Percentiles rank a stretch among this genome's conserved stretches.
phyloP scores from a whole-genome alignment of 2,888 invertebrate genomes.

The Drosophila kambysellisi region DNA sequence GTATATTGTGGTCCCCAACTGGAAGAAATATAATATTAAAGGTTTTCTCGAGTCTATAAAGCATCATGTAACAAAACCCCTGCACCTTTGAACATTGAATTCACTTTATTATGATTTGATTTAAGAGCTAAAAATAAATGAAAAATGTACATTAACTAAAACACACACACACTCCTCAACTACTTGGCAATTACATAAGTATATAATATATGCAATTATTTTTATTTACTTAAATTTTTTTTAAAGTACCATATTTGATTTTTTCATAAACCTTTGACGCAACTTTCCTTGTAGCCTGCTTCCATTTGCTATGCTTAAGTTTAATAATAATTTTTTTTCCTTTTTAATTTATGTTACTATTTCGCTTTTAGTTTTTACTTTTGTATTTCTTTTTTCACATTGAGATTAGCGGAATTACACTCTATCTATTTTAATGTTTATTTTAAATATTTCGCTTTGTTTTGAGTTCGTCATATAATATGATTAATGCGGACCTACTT shows the following conservation, averaged over 20 bases:
- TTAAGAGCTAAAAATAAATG: slow-evolving; percentile 65
- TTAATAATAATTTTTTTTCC: background rate
- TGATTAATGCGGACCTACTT: slow-evolving; percentile 47
- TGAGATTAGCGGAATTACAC: slow-evolving; percentile 71
- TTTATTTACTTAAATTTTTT: slow-evolving; percentile 35
- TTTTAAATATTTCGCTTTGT: slow-evolving; percentile 27
- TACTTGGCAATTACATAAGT: slow-evolving; percentile 62
- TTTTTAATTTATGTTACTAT: slow-evolving; percentile 8
- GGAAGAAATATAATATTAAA: background rate
- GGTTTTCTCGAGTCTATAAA: background rate
- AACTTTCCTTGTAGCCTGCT: slow-evolving; percentile 35
- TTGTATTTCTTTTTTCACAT: slow-evolving; percentile 52
- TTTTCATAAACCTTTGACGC: slow-evolving; percentile 23
- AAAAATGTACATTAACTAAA: slow-evolving; percentile 69
- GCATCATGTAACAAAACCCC: slow-evolving; percentile 2
- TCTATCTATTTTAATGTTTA: slow-evolving; percentile 58
- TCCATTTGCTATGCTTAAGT: slow-evolving; percentile 58
- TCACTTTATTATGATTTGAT: slow-evolving; percentile 70
- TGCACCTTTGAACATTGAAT: slow-evolving; percentile 66
- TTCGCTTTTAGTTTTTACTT: slow-evolving; percentile 12
- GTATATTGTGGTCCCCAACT: slow-evolving; percentile 1
- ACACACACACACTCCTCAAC: slow-evolving; percentile 52
- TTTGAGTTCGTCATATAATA: slow-evolving; percentile 49
- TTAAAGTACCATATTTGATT: slow-evolving; percentile 32
- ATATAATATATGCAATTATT: slow-evolving; percentile 43